Evolutionary conservation across 1,140 invertebrate species (phyloP).

Genomic region (Drosophila sp.): DNA sequence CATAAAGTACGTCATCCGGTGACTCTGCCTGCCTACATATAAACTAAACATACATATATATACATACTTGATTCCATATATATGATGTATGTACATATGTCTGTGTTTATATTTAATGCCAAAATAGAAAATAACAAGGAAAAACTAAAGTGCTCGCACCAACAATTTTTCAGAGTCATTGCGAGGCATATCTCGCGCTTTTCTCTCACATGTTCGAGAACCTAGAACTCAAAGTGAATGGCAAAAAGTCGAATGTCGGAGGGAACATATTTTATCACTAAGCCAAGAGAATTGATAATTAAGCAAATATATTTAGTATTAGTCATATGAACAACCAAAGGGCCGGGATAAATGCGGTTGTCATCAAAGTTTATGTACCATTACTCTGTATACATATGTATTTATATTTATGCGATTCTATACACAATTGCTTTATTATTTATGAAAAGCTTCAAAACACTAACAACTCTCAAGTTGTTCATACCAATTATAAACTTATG

Average conservation of each 20-base stretch:
- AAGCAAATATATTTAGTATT: conserved; percentile 16
- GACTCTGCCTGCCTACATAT: conserved; percentile 39
- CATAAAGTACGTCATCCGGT: conserved; percentile 59
- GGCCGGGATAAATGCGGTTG: too few species aligned
- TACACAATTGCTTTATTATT: too few species aligned
- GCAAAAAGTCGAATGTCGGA: not conserved
- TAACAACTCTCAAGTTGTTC: too few species aligned
- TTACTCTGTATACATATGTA: too few species aligned
- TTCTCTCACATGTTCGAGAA: conserved; percentile 13
- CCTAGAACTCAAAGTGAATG: not conserved
- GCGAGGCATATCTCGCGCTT: conserved; percentile 33
- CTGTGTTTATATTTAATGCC: conserved; percentile 11
- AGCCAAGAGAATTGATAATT: not conserved
- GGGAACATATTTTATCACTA: not conserved
- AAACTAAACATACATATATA: conserved; percentile 4
- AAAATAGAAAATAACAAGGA: conserved; percentile 21
- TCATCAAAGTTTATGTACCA: too few species aligned
- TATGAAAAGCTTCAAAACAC: too few species aligned
- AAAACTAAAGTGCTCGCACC: conserved; percentile 4
- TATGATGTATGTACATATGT: conserved; percentile 13
- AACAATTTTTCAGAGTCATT: conserved; percentile 12
- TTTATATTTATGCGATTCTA: too few species aligned
- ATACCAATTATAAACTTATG: too few species aligned
- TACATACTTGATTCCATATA: conserved; percentile 10
- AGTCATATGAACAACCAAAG: conserved; percentile 15